Conservation (phyloP, 2,113 vertebrate species). For the Peromyscus polionotus region DNA sequence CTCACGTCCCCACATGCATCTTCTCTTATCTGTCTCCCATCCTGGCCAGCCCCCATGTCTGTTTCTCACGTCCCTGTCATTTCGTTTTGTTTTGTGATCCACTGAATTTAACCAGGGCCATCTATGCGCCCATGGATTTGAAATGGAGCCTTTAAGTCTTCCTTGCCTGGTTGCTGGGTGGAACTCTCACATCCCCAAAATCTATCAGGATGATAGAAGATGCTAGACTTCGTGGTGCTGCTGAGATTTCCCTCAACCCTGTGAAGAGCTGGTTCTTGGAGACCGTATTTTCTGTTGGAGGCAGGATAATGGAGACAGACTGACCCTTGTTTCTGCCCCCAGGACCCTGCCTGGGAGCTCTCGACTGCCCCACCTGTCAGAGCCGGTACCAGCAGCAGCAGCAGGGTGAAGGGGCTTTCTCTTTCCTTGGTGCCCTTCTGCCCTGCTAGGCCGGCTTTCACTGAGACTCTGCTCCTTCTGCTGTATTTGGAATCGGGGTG, state of each 20-base stretch:
- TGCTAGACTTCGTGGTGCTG: background rate
- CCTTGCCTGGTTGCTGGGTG: background rate
- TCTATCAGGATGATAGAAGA: background rate
- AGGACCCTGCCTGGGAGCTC: background rate
- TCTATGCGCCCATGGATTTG: background rate
- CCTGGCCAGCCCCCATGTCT: background rate
- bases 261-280: background rate
- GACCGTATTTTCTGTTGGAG: background rate
- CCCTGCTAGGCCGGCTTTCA: too few relatives aligned
- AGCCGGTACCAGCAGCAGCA: background rate
- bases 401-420: background rate
- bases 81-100: background rate
- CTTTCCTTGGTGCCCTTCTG: accelerated
- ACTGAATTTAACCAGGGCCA: background rate
- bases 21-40: background rate
- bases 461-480: background rate
- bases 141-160: background rate
- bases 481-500: background rate
- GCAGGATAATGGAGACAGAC: background rate
- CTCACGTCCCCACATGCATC: background rate
- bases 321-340: background rate
- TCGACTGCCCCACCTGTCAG: background rate
- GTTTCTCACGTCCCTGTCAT: background rate
- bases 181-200: background rate
- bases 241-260: background rate